phyloP scores from a whole-genome alignment of 2,888 invertebrate genomes.

The Caenorhabditis angaria region DNA sequence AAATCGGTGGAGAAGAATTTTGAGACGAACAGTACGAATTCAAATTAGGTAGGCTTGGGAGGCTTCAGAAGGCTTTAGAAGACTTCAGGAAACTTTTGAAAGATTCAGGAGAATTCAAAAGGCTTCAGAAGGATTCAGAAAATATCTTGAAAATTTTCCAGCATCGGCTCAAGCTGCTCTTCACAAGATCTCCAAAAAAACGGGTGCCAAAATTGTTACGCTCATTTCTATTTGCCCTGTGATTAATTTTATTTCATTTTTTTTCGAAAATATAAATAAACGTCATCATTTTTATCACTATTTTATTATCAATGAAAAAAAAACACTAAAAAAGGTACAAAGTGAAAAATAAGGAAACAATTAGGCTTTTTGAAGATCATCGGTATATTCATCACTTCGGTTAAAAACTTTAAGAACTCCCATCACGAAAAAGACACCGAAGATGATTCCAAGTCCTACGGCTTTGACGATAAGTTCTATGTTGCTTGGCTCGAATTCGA shows the following conservation, averaged over 20 bases:
- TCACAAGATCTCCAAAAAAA: neutral
- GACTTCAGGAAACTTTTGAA: neutral
- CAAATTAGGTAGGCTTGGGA: conserved; percentile 33
- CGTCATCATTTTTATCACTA: neutral
- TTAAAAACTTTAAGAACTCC: conserved; percentile 41
- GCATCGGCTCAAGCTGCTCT: neutral
- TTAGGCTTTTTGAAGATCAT: conserved; percentile 59
- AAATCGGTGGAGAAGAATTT: conserved; percentile 23
- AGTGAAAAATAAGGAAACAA: neutral
- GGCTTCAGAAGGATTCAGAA: neutral
- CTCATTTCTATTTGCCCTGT: no score
- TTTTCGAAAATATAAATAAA: conserved; percentile 7
- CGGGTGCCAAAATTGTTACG: no score
- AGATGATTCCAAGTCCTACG: conserved; percentile 22
- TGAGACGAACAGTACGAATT: conserved; percentile 46
- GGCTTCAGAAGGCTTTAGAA: neutral
- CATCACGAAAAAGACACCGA: conserved; percentile 46
- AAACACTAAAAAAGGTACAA: neutral
- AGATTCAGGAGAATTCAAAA: conserved; percentile 11
- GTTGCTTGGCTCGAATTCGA: conserved; percentile 65
- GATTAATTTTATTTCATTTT: no score
- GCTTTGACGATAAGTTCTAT: conserved; percentile 56
- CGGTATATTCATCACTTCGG: conserved; percentile 42
- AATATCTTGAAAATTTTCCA: neutral
- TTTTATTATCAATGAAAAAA: neutral